Evolutionary conservation across 2,113 vertebrate genomes (phyloP).

Genomic region (Pao palembangensis): DNA sequence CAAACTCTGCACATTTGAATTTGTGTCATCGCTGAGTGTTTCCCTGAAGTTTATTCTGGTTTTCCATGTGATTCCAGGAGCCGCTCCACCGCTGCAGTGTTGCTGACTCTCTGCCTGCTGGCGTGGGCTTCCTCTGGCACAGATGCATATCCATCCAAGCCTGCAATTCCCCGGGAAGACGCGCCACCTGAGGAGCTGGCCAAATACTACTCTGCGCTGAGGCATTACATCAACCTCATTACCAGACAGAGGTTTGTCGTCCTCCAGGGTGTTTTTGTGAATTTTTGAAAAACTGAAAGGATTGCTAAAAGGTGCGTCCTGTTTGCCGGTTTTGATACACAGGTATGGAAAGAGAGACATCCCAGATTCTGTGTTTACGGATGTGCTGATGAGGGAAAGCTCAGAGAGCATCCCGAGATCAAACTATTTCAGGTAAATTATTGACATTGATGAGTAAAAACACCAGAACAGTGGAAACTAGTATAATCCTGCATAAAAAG

Average conservation of each 20-base stretch:
- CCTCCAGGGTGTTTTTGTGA: neutral
- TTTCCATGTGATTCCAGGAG: constrained; percentile 71
- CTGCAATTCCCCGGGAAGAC: constrained; percentile 85
- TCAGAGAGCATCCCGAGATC: constrained; percentile 78
- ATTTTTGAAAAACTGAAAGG: neutral
- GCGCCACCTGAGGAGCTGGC: constrained; percentile 90
- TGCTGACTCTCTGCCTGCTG: constrained; percentile 79
- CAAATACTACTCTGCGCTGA: constrained; percentile 92
- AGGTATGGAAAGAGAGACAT: constrained; percentile 93
- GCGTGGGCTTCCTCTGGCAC: constrained; percentile 81
- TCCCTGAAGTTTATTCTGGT: constrained; percentile 1
- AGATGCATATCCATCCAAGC: constrained; percentile 89
- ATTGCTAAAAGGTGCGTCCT: neutral
- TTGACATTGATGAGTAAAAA: neutral
- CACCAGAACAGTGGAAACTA: neutral
- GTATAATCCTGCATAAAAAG: too few relatives aligned
- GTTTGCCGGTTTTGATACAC: constrained; percentile 11
- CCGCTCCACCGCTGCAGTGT: constrained; percentile 75
- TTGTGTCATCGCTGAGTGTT: constrained; percentile 2
- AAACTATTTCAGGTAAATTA: constrained; percentile 46
- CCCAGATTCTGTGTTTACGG: constrained; percentile 86
- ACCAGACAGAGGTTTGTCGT: constrained; percentile 88
- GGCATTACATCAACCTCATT: constrained; percentile 98
- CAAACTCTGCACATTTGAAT: neutral
- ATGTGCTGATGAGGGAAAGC: constrained; percentile 85